A percentile compares a stretch with the other conserved stretches of the same genome.
These are phyloP conservation scores for Camelus bactrianus DNA, from an alignment of 2,113 vertebrate species.

Conservation along the genomic window DNA sequence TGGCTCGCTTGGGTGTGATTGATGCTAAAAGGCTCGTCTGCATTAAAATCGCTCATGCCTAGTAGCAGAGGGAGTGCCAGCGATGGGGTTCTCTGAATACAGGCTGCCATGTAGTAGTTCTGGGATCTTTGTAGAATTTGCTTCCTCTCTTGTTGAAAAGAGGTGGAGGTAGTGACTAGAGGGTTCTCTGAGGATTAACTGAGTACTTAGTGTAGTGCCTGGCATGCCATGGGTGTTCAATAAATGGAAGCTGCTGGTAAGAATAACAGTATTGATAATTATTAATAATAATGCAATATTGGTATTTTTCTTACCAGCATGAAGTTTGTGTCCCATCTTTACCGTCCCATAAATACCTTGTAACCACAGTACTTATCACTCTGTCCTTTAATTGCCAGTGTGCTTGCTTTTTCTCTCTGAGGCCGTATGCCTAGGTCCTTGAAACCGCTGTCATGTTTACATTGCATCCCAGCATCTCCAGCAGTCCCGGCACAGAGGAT, in stretches of 20 bases:
- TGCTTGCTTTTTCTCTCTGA: not conserved
- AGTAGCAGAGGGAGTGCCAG: not conserved
- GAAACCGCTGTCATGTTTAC: not conserved
- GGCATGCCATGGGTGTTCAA: not conserved
- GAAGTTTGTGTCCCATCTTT: not conserved
- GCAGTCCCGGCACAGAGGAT: no score
- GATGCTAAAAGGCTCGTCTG: not conserved
- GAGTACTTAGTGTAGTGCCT: not conserved
- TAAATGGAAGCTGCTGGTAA: not conserved
- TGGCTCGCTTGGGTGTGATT: accelerated
- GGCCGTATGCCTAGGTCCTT: not conserved
- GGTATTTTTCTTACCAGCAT: not conserved
- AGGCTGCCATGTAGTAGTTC: not conserved
- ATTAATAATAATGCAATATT: not conserved
- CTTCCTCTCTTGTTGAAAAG: not conserved
- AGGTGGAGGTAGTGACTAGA: not conserved
- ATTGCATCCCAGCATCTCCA: not conserved
- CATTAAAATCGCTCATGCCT: not conserved
- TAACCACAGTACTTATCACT: no score
- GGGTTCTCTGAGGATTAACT: not conserved
- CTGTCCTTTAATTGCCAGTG: not conserved
- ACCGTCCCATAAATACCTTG: not conserved
- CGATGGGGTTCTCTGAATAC: not conserved
- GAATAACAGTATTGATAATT: not conserved
- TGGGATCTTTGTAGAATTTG: not conserved